Percentiles rank a stretch among this genome's conserved stretches.
These are phyloP conservation scores for Zingel zingel DNA, from an alignment of 2,113 vertebrate genomes.

Conservation along the genomic window DNA sequence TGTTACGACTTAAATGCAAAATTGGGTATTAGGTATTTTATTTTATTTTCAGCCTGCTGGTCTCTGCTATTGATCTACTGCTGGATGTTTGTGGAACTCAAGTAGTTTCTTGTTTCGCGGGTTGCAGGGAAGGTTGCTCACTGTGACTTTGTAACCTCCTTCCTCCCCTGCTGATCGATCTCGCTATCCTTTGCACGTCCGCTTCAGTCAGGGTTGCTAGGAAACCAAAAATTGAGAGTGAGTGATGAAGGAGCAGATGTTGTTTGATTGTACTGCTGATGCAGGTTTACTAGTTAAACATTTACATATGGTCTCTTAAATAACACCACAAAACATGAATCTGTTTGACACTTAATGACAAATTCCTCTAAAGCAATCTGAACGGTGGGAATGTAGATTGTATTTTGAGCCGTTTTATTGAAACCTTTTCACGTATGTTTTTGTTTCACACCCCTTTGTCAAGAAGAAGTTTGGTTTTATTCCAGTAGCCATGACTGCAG, in stretches of 20 bases:
- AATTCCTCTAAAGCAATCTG: background rate
- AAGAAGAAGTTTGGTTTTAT: background rate
- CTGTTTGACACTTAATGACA: background rate
- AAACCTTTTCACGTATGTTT: background rate
- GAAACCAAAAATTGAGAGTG: slow-evolving; percentile 68
- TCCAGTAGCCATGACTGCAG: background rate
- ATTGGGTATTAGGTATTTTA: background rate
- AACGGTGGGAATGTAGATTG: background rate
- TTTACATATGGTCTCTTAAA: slow-evolving; percentile 2
- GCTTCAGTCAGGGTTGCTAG: slow-evolving; percentile 73
- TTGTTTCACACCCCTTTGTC: background rate
- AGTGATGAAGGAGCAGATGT: slow-evolving; percentile 44
- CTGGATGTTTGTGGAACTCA: slow-evolving; percentile 16
- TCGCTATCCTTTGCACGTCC: slow-evolving; percentile 51
- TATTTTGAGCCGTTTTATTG: background rate
- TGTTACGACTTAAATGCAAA: background rate
- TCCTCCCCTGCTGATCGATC: slow-evolving; percentile 64
- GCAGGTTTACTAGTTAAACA: slow-evolving; percentile 20
- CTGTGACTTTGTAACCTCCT: slow-evolving; percentile 61
- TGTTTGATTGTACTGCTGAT: slow-evolving; percentile 35
- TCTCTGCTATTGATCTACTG: slow-evolving; percentile 16
- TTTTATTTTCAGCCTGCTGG: background rate
- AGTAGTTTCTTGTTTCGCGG: slow-evolving; percentile 44
- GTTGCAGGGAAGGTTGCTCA: slow-evolving; percentile 41
- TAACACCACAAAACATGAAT: background rate